Conservation (phyloP, 2,888 invertebrate genomes). For the Eristalis arbustorum region DNA sequence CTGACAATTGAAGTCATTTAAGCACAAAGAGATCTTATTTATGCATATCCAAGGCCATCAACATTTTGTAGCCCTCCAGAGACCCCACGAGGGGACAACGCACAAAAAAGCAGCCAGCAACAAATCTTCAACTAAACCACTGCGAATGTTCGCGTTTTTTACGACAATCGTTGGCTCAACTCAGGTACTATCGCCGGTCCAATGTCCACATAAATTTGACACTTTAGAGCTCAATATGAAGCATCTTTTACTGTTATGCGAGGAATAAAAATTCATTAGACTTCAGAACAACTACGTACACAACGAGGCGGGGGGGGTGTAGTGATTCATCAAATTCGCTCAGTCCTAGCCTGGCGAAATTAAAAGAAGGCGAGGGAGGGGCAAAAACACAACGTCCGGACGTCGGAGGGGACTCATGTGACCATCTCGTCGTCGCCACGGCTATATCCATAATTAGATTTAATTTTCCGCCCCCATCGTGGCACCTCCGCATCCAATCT, state of each 20-base stretch:
- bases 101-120: background rate
- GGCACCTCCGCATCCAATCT: background rate
- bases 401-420: background rate
- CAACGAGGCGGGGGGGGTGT: background rate
- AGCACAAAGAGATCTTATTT: background rate
- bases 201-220: background rate
- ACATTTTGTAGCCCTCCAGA: background rate
- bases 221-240: background rate
- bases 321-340: background rate
- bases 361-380: background rate
- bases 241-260: background rate
- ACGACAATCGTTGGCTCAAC: background rate
- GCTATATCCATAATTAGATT: conserved; percentile 12
- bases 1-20: background rate
- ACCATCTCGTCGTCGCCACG: background rate
- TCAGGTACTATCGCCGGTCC: background rate
- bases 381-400: background rate
- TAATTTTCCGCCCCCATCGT: conserved; percentile 8
- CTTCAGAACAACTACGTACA: background rate
- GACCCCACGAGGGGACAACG: background rate
- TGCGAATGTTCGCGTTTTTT: background rate
- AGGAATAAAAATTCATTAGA: background rate
- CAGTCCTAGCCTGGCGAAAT: background rate
- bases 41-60: background rate
- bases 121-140: background rate